phyloP scores from a whole-genome alignment of 2,113 vertebrate genomes.

The Tragelaphus strepsiceros region DNA sequence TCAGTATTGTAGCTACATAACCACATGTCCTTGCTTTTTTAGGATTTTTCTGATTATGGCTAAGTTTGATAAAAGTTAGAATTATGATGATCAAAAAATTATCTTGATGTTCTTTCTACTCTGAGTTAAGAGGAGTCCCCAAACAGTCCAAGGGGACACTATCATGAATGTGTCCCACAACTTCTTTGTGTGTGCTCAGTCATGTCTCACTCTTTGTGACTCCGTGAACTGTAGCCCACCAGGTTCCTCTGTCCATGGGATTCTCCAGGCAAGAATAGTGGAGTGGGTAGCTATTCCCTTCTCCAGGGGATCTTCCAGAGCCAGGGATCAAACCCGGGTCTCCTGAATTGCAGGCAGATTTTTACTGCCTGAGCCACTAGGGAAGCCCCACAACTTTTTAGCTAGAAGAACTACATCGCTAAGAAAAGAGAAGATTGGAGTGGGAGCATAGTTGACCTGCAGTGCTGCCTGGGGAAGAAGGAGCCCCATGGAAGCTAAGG shows the following conservation, averaged over 20 bases:
- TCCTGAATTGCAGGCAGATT: neutral
- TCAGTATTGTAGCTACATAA: neutral
- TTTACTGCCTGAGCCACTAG: neutral
- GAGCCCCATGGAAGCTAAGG: rapidly evolving
- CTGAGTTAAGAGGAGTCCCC: neutral
- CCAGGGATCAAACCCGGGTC: rapidly evolving
- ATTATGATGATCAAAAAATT: neutral
- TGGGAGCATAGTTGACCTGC: neutral
- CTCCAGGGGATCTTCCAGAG: neutral
- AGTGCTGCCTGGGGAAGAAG: no score
- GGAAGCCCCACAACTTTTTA: neutral
- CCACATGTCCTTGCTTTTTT: neutral
- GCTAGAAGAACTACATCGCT: neutral
- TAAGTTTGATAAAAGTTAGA: neutral
- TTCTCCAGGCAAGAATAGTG: neutral
- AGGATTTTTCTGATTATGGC: neutral
- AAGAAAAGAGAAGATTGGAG: neutral
- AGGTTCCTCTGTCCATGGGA: neutral
- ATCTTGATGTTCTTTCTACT: neutral
- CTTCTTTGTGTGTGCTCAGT: neutral
- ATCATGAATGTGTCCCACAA: no score
- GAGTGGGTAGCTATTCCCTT: neutral
- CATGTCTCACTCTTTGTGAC: neutral
- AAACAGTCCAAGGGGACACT: neutral
- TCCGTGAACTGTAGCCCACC: neutral